A percentile compares a stretch with the other conserved stretches of the same genome.
Evolutionary conservation across 2,888 invertebrate genomes (phyloP).

Genomic region (Macaria liturata): DNA sequence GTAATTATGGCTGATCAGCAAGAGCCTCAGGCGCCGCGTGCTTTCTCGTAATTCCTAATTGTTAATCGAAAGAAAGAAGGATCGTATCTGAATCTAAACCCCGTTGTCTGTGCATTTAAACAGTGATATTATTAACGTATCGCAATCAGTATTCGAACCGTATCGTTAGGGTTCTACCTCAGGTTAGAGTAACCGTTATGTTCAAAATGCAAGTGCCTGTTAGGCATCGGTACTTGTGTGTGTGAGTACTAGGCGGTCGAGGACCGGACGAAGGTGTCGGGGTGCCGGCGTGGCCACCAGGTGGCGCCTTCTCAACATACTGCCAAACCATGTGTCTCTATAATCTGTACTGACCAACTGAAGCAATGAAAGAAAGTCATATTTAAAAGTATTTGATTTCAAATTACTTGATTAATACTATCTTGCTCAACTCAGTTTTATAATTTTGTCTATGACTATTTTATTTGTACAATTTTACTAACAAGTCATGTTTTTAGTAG

Average conservation of each 20-base stretch:
- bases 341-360: too few species aligned
- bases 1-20: constrained; percentile 5
- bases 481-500: too few species aligned
- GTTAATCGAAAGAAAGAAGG: constrained; percentile 1
- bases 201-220: constrained; percentile 38
- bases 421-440: too few species aligned
- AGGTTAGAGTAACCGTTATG: constrained; percentile 44
- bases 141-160: constrained; percentile 45
- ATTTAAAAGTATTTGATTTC: too few species aligned
- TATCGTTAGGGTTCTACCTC: constrained; percentile 50
- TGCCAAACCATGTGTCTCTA: too few species aligned
- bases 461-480: too few species aligned
- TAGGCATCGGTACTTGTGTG: constrained; percentile 32
- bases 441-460: too few species aligned
- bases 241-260: constrained; percentile 23
- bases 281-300: constrained; percentile 17
- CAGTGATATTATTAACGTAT: constrained; percentile 24
- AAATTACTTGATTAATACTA: too few species aligned
- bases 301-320: constrained; percentile 5
- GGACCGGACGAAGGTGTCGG: constrained; percentile 22
- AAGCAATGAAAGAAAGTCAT: too few species aligned
- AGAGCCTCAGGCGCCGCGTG: constrained; percentile 11
- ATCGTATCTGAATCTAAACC: not conserved
- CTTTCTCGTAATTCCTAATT: constrained; percentile 1
- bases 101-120: not conserved